These are phyloP conservation scores for Stenolophus ochropezus DNA, from an alignment of 2,888 invertebrate genomes.

Conservation along the genomic window DNA sequence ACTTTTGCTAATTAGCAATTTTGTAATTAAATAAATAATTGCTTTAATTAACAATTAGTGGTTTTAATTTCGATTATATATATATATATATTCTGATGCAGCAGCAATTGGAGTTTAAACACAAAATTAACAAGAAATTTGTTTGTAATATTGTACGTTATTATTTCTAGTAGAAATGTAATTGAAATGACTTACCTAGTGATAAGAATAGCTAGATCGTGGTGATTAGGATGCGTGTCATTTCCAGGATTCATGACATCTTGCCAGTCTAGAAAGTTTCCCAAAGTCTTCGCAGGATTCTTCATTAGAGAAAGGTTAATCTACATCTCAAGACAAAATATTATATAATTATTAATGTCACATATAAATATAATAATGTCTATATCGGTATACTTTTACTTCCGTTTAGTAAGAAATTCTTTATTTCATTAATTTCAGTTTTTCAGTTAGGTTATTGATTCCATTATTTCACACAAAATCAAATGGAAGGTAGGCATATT, in stretches of 20 bases:
- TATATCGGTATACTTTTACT: too few relatives aligned
- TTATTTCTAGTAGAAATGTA: not conserved
- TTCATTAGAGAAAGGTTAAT: slow-evolving; percentile 71
- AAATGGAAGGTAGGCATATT: too few relatives aligned
- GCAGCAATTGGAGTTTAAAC: too few relatives aligned
- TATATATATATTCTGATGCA: too few relatives aligned
- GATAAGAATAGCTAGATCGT: slow-evolving; percentile 76
- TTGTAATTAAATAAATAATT: not conserved
- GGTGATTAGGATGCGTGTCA: slow-evolving; percentile 76
- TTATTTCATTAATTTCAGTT: too few relatives aligned
- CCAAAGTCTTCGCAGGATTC: slow-evolving; percentile 74
- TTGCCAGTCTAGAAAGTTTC: slow-evolving; percentile 77
- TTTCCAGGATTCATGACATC: slow-evolving; percentile 74
- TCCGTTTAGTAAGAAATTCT: too few relatives aligned
- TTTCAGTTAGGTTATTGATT: too few relatives aligned
- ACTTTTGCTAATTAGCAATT: not conserved
- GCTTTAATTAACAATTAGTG: not conserved
- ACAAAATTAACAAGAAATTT: too few relatives aligned
- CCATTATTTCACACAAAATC: too few relatives aligned
- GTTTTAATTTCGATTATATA: not conserved
- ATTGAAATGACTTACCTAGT: slow-evolving; percentile 71
- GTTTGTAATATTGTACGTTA: too few relatives aligned
- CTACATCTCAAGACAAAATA: slow-evolving; percentile 63
- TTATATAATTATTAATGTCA: not conserved
- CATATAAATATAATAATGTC: too few relatives aligned